Conservation (phyloP, 2,888 invertebrate genomes). For the Shargacucullia verbasci region DNA sequence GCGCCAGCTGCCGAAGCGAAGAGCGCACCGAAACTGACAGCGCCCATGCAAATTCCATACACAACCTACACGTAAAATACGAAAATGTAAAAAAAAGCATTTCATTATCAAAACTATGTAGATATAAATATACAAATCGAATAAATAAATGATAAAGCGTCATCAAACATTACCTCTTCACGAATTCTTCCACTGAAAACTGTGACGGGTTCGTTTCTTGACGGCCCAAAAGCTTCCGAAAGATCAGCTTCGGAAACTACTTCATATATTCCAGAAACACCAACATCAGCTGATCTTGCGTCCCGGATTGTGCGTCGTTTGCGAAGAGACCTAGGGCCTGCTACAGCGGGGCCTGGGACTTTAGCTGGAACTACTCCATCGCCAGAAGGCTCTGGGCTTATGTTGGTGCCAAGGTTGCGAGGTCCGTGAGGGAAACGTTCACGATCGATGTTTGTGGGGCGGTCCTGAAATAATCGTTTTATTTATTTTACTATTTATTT, state of each 20-base stretch:
- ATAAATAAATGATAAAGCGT: neutral
- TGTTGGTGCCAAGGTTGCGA: constrained; percentile 89
- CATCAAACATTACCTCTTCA: constrained; percentile 89
- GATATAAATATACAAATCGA: no score
- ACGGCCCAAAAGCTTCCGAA: constrained; percentile 93
- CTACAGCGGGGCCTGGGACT: constrained; percentile 83
- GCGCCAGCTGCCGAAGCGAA: constrained; percentile 96
- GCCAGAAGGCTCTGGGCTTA: constrained; percentile 74
- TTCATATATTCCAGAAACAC: constrained; percentile 96
- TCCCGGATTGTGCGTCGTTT: constrained; percentile 92
- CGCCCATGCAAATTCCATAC: constrained; percentile 97
- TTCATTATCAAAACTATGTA: no score
- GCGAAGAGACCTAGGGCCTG: constrained; percentile 88
- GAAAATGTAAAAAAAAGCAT: neutral
- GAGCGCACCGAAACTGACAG: constrained; percentile 95
- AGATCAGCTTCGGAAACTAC: constrained; percentile 97
- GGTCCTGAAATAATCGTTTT: constrained; percentile 69
- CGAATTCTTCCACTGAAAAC: constrained; percentile 96
- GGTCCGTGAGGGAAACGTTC: constrained; percentile 95
- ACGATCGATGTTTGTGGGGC: constrained; percentile 88
- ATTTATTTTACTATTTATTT: neutral
- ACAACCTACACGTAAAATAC: constrained; percentile 91
- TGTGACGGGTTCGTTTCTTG: constrained; percentile 93
- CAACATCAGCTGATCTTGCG: constrained; percentile 95
- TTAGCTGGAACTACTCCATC: constrained; percentile 86